Base-by-base conservation (phyloP, 53 echinoderm and acorn worm genomes). In the Actinopyga echinites region DNA sequence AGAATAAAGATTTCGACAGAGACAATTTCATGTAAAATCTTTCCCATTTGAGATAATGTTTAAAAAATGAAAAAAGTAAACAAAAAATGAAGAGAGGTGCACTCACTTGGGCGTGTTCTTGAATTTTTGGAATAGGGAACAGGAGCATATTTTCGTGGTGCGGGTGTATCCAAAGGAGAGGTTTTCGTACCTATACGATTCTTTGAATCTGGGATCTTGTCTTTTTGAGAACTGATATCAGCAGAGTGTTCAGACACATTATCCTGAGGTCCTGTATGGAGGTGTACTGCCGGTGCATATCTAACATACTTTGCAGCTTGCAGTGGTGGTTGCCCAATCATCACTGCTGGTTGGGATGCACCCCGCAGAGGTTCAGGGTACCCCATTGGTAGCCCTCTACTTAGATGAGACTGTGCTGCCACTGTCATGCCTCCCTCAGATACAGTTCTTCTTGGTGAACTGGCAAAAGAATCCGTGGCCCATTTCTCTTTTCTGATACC, bases 121-220 rank as follows among this genome's bases (percentile, higher is more conserved):
- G 68, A 3, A 43, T 31, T 78, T 43, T 56, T 83, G 35, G 90
- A 45, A 44, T 83, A 79, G 42, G 95, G 95, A 52, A 83, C 80
- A 32, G 95, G 95, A 21, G 95, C 89, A 83, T 89, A 87, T 36
- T 86, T 89, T 66, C 95, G 87, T 49, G 95, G 95, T 15, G 95
- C 95, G 49, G 95, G 95, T 42, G 95, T 95, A 49, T 95, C 95
- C 28, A 95, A 79, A 8, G 95, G 95, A 0, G 93, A 95, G 9
- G 91, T 68, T 83, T 79, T 86, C 34, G 77, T 82, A 1, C 74
- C 65, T 15, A 69, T 65, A 63, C 31, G 13, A 21, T 40, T 22
- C 22, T 44, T 2, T 24, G n/a, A 30, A 34, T 44, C 44, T 71
- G 24, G 32, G 31, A 21, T 20, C 35, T 65, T 11, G 13, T 34